Evolutionary conservation across 2,797 vertebrate genomes (phyloP).

Genomic region (Podargus strigoides): DNA sequence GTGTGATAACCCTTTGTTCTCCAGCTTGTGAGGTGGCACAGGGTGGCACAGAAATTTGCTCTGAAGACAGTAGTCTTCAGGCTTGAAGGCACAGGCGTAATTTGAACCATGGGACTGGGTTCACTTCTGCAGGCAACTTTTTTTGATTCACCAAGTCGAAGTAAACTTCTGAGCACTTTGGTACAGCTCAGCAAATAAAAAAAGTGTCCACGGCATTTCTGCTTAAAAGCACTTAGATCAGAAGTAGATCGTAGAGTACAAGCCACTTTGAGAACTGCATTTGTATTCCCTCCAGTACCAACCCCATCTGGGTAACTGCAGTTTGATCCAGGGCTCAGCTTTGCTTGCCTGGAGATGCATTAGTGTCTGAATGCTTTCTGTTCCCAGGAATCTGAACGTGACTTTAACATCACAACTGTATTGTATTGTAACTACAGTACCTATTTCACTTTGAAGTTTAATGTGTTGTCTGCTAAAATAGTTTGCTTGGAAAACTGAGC

Average conservation of each 20-base stretch:
- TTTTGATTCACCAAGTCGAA: neutral
- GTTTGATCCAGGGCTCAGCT: neutral
- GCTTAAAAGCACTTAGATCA: neutral
- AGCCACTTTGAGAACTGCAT: neutral
- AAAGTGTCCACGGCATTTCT: neutral
- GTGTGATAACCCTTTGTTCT: neutral
- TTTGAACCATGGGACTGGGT: neutral
- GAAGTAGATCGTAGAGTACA: neutral
- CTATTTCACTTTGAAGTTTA: neutral
- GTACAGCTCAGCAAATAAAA: neutral
- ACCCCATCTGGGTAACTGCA: fast-evolving
- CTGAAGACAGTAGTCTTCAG: neutral
- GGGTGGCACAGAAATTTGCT: neutral
- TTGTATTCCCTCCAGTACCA: neutral
- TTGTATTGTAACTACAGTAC: neutral
- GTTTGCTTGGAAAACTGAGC: neutral
- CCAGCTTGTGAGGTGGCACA: neutral
- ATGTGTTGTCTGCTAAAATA: neutral
- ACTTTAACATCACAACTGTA: neutral
- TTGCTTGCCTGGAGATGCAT: neutral
- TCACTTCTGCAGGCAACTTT: neutral
- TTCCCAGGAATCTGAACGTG: neutral
- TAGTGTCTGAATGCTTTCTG: neutral
- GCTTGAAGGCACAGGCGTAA: neutral
- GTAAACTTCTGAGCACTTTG: neutral